Base-by-base conservation (phyloP, 2,797 vertebrate species). In the Neoniphon sammara region DNA sequence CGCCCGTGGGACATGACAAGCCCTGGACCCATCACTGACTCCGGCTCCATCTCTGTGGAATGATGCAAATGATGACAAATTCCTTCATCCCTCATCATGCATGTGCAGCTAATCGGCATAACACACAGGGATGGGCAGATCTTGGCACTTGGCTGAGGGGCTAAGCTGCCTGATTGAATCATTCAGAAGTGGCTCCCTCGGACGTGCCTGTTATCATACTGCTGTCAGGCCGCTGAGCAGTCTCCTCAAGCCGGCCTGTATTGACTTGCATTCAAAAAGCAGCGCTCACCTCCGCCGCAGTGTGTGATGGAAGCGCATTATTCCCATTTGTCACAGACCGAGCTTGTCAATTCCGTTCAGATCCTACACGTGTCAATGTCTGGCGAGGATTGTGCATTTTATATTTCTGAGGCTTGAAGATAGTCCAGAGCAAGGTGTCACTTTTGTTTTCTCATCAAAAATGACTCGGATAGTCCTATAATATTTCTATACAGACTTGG, bases 21-120 rank as follows among this genome's bases (percentile, higher is more conserved):
- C 92, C 88, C 76, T 87, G 92, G 92, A 93, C 76, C 91, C 90
- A 87, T 93, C 88, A 91, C 91, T 94, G 91, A 91, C 94, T 93
- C 90, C 90, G 91, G 89, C 91, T 58, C 73, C 91, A 92, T 95
- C 93, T 94, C 94, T 94, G 94, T 92, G 93, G 94, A 94, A 95
- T 92, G 94, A 95, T 95, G 94, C 93, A 96, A 96, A 96, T 95
- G 92, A 96, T 96, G 96, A 96, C 94, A 95, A 95, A 96, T 94
- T 94, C 95, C 91, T 95, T 96, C 95, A 94, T 93, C 92, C 91
- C 75, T 88, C 93, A 94, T 96, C 95, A 96, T 90, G 92, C 82
- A 66, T 87, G 94, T 94, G 94, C 93, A 94, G 94, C 89, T 96
- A 96, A 96, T 96, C 94, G 94, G 90, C 91, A 91, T 95, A 95